These are phyloP conservation scores for Steromphala cineraria DNA, from an alignment of 2,888 invertebrate genomes.

Conservation along the genomic window DNA sequence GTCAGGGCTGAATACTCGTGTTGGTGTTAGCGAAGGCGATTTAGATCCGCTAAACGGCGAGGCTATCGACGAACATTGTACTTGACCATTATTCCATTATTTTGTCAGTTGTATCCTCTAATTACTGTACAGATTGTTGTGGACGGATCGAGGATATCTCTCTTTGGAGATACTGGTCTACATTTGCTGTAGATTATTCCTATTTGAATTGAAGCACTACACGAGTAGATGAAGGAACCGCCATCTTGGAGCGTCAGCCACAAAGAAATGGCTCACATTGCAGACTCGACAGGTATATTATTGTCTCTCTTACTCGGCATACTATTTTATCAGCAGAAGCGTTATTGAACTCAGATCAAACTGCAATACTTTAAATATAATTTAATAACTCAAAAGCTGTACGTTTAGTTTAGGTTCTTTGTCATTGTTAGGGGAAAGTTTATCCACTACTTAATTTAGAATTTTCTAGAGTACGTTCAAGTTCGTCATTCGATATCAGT, in stretches of 20 bases:
- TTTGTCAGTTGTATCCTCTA: neutral
- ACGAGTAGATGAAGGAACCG: conserved; percentile 26
- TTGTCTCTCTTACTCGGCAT: neutral
- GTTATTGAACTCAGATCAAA: neutral
- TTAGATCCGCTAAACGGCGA: neutral
- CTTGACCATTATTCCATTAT: neutral
- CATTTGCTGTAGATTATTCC: neutral
- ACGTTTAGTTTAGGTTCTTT: too few relatives aligned
- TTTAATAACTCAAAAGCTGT: too few relatives aligned
- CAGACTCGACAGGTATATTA: conserved; percentile 40
- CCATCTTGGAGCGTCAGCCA: conserved; percentile 27
- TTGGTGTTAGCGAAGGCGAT: neutral
- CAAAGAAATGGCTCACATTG: conserved; percentile 44
- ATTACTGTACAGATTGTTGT: neutral
- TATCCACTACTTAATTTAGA: too few relatives aligned
- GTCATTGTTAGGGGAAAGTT: too few relatives aligned
- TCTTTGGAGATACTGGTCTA: neutral
- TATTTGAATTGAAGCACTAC: neutral
- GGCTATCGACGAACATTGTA: neutral
- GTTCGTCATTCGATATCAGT: too few relatives aligned
- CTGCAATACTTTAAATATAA: too few relatives aligned
- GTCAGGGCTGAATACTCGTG: neutral
- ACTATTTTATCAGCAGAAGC: neutral
- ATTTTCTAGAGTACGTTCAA: too few relatives aligned
- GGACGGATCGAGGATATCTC: neutral